phyloP scores from a whole-genome alignment of 2,888 invertebrate species.

The Harpalus rubripes region DNA sequence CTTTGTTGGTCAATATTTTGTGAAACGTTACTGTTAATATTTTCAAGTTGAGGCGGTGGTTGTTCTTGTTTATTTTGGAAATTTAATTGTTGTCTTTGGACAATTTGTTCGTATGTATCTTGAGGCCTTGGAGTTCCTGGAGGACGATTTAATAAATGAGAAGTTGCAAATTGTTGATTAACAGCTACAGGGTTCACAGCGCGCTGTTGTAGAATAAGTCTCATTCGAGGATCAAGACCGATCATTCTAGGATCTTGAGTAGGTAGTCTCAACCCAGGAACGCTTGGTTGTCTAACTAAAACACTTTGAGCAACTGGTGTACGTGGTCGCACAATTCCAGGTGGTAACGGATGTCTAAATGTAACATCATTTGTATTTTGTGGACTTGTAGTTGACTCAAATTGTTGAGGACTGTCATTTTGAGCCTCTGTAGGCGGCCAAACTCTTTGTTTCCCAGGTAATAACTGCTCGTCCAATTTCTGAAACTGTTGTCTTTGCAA shows the following conservation, averaged over 20 bases:
- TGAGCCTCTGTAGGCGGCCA: conserved; percentile 78
- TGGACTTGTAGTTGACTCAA: conserved; percentile 70
- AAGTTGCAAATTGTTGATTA: conserved; percentile 67
- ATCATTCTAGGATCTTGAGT: conserved; percentile 77
- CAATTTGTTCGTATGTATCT: conserved; percentile 74
- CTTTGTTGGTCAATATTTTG: conserved; percentile 62
- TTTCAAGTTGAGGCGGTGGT: conserved; percentile 68
- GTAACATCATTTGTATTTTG: conserved; percentile 79
- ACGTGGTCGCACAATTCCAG: conserved; percentile 79
- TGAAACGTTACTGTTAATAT: conserved; percentile 49
- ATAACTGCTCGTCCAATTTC: conserved; percentile 78
- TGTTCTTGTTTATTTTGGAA: conserved; percentile 68
- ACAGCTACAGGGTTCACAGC: conserved; percentile 36
- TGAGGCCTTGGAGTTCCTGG: conserved; percentile 45
- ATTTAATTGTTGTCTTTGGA: conserved; percentile 72
- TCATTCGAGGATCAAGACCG: conserved; percentile 79
- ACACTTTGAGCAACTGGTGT: conserved; percentile 75
- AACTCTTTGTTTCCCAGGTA: conserved; percentile 78
- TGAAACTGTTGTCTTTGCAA: conserved; percentile 87
- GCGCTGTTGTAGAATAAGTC: conserved; percentile 78
- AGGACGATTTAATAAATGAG: conserved; percentile 64
- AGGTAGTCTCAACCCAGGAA: conserved; percentile 73
- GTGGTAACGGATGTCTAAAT: conserved; percentile 86
- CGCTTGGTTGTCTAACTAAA: conserved; percentile 72
- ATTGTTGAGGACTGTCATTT: conserved; percentile 72